Evolutionary conservation across 2,797 vertebrate genomes (phyloP).

Genomic region (Loriculus beryllinus): DNA sequence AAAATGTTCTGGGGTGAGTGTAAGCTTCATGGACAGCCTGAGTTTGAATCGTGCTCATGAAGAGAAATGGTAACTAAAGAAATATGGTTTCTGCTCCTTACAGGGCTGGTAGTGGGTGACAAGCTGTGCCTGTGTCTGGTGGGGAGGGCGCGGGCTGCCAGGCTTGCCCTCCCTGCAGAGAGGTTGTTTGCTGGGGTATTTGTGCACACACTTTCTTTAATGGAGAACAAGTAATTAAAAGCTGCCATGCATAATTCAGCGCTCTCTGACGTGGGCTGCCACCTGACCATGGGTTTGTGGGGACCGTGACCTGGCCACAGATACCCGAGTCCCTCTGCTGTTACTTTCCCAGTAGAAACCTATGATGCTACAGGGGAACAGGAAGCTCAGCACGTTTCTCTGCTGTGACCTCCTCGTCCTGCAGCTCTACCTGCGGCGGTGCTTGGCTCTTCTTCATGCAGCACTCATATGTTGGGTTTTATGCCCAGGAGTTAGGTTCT

Average conservation of each 20-base stretch:
- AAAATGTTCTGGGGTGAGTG: accelerated
- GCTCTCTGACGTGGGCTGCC: not conserved
- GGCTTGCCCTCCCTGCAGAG: not conserved
- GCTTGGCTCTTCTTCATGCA: not conserved
- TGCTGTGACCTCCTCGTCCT: accelerated
- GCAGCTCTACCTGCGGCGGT: not conserved
- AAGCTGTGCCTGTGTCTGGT: not conserved
- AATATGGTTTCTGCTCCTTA: accelerated
- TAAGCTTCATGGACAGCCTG: not conserved
- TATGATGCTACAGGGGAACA: accelerated
- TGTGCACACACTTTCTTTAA: accelerated
- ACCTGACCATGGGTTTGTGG: accelerated
- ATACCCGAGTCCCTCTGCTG: not conserved
- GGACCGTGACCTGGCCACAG: accelerated
- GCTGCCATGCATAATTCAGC: not conserved
- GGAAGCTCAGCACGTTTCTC: accelerated
- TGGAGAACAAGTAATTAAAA: not conserved
- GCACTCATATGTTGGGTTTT: accelerated
- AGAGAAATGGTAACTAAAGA: not conserved
- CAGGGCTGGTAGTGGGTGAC: accelerated
- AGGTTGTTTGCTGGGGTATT: accelerated
- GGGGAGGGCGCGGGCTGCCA: not conserved
- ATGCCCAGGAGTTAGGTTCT: accelerated
- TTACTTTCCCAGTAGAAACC: accelerated
- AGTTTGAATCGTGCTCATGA: not conserved